Conservation (phyloP, 2,888 invertebrate species). For the Lomographa bimaculata region DNA sequence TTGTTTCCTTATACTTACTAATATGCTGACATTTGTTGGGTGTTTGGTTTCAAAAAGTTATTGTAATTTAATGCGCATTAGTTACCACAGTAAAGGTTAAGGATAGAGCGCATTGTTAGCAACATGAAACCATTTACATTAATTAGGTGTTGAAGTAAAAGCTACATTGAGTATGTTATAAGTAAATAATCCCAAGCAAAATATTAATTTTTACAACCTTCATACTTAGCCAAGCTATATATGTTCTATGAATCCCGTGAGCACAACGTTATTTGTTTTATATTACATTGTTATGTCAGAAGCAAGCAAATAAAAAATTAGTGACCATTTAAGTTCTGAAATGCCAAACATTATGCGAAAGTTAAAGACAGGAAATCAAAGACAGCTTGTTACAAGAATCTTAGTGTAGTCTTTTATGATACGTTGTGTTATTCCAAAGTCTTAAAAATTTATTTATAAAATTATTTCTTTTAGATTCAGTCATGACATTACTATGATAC, state of each 20-base stretch:
- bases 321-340: conserved; percentile 20
- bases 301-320: conserved; percentile 50
- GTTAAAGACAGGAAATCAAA: conserved; percentile 4
- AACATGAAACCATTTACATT: conserved; percentile 26
- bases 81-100: conserved; percentile 13
- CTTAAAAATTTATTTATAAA: too few relatives aligned
- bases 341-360: conserved; percentile 17
- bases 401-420: not conserved
- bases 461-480: too few relatives aligned
- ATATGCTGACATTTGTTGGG: too few relatives aligned
- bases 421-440: conserved; percentile 19
- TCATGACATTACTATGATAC: too few relatives aligned
- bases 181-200: too few relatives aligned
- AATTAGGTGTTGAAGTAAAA: too few relatives aligned
- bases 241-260: conserved; percentile 4
- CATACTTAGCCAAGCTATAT: too few relatives aligned
- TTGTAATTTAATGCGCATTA: conserved; percentile 15
- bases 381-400: conserved; percentile 9
- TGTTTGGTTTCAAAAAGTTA: conserved; percentile 45
- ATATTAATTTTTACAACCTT: too few relatives aligned
- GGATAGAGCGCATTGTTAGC: conserved; percentile 39
- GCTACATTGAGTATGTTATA: too few relatives aligned
- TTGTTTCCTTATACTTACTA: too few relatives aligned
- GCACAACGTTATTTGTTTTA: conserved; percentile 10
- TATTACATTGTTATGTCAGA: conserved; percentile 42